A percentile compares a stretch with the other conserved stretches of the same genome.
phyloP scores from a whole-genome alignment of 2,797 vertebrate genomes.

The Hafferia zeledoni region DNA sequence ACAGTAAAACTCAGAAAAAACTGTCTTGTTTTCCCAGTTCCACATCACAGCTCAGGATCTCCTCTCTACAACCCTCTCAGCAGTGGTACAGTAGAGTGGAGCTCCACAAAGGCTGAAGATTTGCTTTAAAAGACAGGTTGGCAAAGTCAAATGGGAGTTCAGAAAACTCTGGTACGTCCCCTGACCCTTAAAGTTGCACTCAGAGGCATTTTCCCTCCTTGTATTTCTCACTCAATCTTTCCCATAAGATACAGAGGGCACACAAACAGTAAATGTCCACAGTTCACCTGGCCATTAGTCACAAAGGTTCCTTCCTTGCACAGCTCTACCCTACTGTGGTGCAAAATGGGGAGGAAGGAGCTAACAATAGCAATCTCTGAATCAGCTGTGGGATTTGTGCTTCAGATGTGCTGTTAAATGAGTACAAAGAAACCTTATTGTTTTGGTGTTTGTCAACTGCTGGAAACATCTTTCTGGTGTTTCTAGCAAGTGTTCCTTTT shows the following conservation, averaged over 20 bases:
- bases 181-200: background rate
- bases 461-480: background rate
- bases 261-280: background rate
- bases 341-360: background rate
- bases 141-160: background rate
- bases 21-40: background rate
- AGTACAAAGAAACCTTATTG: background rate
- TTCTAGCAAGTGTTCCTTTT: background rate
- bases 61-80: background rate
- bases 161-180: background rate
- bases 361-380: background rate
- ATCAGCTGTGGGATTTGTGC: background rate
- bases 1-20: background rate
- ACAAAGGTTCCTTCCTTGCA: background rate
- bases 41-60: background rate
- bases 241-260: background rate
- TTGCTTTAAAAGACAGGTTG: background rate
- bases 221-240: background rate
- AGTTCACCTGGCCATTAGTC: background rate
- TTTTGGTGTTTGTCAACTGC: background rate
- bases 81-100: background rate
- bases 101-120: background rate
- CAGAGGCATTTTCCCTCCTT: background rate
- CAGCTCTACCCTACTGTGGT: background rate
- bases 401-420: background rate